These are phyloP conservation scores for Pseudopleuronectes americanus DNA, from an alignment of 2,797 vertebrate genomes.

Conservation along the genomic window DNA sequence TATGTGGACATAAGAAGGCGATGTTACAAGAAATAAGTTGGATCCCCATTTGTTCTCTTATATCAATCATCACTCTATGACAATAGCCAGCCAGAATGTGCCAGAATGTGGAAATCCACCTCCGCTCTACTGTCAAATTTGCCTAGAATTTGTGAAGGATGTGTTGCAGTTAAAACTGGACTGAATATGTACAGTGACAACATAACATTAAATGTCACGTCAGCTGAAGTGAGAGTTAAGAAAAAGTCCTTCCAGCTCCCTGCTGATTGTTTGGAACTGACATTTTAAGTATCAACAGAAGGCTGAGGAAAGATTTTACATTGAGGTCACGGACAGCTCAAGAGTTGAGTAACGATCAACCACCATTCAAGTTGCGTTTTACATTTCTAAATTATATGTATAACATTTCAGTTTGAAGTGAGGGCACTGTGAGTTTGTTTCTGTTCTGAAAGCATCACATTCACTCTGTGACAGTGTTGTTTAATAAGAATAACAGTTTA, in stretches of 20 bases:
- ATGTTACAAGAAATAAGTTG: not conserved
- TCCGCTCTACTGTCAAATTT: not conserved
- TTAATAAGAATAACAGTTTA: not conserved
- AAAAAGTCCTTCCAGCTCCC: not conserved
- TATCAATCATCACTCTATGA: not conserved
- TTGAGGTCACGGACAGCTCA: not conserved
- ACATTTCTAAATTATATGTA: slow-evolving; percentile 6
- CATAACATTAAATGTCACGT: too few relatives aligned
- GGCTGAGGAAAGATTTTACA: not conserved
- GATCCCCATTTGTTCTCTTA: too few relatives aligned
- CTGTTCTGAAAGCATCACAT: not conserved
- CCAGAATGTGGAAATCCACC: too few relatives aligned
- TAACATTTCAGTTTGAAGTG: slow-evolving; percentile 10
- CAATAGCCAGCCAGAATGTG: too few relatives aligned
- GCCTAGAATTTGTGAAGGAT: too few relatives aligned
- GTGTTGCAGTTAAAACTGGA: too few relatives aligned
- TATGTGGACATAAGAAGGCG: not conserved
- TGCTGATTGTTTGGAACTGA: not conserved
- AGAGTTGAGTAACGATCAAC: not conserved
- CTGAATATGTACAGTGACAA: too few relatives aligned
- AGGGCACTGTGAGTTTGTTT: slow-evolving; percentile 13
- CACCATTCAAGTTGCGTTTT: not conserved
- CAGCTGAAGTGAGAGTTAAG: not conserved
- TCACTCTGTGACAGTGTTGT: slow-evolving; percentile 15
- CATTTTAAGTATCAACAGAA: not conserved